phyloP scores from a whole-genome alignment of 1,140 invertebrate genomes.

The Trichomalopsis sarcophagae region DNA sequence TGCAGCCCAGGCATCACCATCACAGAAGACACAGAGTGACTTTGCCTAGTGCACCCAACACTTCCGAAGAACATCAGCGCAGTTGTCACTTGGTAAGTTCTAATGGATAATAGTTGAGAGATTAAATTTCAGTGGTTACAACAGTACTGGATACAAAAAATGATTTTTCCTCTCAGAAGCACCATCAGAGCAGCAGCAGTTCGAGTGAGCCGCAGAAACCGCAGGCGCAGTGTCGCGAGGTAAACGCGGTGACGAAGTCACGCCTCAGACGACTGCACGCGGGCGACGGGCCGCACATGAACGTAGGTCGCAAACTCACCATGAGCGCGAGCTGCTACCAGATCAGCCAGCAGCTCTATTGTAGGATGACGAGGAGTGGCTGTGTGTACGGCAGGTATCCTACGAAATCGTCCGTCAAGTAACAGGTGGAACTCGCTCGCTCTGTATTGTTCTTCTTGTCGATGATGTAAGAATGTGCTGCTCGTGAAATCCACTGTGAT shows the following conservation, averaged over 20 bases:
- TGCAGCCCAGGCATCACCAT: background rate
- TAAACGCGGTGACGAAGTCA: conserved; percentile 50
- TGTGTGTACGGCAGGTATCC: conserved; percentile 70
- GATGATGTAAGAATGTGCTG: background rate
- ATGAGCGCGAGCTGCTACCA: conserved; percentile 49
- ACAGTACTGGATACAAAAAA: too few species aligned
- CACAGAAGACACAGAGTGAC: background rate
- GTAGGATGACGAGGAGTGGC: conserved; percentile 70
- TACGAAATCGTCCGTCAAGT: conserved; percentile 52
- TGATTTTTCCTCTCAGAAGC: background rate
- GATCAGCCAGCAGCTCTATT: conserved; percentile 61
- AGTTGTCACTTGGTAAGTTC: background rate
- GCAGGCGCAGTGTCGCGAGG: conserved; percentile 54
- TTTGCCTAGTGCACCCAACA: background rate
- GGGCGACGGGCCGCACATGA: conserved; percentile 62
- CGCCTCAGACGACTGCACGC: conserved; percentile 64
- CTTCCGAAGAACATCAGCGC: background rate
- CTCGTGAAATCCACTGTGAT: background rate
- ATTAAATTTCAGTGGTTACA: too few species aligned
- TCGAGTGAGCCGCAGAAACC: background rate
- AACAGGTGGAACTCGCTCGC: background rate
- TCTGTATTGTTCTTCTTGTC: background rate
- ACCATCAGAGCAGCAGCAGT: background rate
- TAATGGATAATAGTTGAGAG: too few species aligned
- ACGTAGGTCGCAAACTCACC: conserved; percentile 55